Percentiles rank a stretch among this genome's conserved stretches.
Conservation (phyloP, 92 coral and sea anemone genomes). For the Desmophyllum pertusum region DNA sequence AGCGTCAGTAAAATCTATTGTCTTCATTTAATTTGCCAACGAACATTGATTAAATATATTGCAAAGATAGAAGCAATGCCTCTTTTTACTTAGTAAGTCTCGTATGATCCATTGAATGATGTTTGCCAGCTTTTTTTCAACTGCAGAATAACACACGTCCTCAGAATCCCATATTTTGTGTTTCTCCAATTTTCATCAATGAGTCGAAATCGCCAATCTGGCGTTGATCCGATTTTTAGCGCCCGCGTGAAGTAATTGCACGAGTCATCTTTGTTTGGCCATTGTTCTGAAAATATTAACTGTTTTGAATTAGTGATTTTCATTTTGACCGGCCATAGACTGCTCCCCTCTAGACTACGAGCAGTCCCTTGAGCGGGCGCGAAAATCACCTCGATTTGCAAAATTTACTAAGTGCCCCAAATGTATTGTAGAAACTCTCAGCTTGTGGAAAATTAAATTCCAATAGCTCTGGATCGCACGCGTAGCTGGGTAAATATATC, state of each 20-base stretch:
- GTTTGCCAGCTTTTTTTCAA: not conserved
- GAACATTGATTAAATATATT: not conserved
- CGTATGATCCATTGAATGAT: not conserved
- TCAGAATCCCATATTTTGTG: not conserved
- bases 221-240: slow-evolving; percentile 1
- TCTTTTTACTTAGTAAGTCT: not conserved
- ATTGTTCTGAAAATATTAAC: no score
- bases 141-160: not conserved
- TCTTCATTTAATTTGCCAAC: not conserved
- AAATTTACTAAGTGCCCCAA: no score
- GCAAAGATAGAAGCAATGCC: not conserved
- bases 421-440: no score
- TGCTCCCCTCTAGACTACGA: no score
- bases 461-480: no score
- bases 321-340: no score
- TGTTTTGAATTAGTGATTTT: no score
- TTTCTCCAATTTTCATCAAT: not conserved
- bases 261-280: not conserved
- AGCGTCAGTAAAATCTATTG: not conserved
- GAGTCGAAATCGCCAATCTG: not conserved
- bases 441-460: no score
- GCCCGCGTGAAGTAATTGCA: not conserved
- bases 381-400: no score
- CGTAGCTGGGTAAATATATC: no score
- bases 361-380: no score